phyloP scores from a whole-genome alignment of 1,140 invertebrate genomes.

The Drosophila kanapiae region DNA sequence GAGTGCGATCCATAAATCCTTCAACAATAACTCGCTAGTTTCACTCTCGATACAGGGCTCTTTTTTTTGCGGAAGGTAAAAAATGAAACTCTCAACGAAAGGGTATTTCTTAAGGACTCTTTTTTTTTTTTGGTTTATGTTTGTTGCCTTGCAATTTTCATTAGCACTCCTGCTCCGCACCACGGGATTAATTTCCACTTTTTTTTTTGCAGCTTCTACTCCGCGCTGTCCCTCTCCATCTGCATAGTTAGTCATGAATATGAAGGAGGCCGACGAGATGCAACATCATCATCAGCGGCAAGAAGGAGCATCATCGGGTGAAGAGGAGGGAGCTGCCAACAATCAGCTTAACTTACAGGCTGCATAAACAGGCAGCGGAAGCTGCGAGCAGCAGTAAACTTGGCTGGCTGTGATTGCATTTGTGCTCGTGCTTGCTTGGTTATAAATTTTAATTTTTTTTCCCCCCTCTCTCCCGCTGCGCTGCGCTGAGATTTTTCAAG shows the following conservation, averaged over 20 bases:
- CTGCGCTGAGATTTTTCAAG: conserved; percentile 17
- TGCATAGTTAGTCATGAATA: conserved; percentile 70
- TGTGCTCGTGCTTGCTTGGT: conserved; percentile 66
- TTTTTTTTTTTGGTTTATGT: not conserved
- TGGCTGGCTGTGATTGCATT: conserved; percentile 71
- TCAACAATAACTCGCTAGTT: conserved; percentile 31
- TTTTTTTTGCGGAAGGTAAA: conserved; percentile 8
- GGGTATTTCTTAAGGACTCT: conserved; percentile 5
- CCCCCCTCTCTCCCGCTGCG: not conserved
- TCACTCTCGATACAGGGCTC: conserved; percentile 7
- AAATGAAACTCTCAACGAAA: conserved; percentile 11
- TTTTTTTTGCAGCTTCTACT: conserved; percentile 30
- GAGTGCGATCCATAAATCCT: conserved; percentile 62
- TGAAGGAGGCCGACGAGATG: conserved; percentile 43
- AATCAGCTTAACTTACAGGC: conserved; percentile 77
- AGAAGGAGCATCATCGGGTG: not conserved
- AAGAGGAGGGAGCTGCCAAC: conserved; percentile 28
- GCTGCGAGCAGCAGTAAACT: conserved; percentile 23
- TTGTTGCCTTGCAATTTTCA: conserved; percentile 42
- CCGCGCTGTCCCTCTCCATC: conserved; percentile 6
- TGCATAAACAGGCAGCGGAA: conserved; percentile 69
- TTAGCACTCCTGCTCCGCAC: conserved; percentile 20
- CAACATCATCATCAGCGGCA: conserved; percentile 33
- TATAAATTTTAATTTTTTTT: conserved; percentile 76
- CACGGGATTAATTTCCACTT: conserved; percentile 46